Percentiles rank a stretch among this genome's conserved stretches.
These are phyloP conservation scores for Epicampocera succincta DNA, from an alignment of 2,888 invertebrate species.

Conservation along the genomic window DNA sequence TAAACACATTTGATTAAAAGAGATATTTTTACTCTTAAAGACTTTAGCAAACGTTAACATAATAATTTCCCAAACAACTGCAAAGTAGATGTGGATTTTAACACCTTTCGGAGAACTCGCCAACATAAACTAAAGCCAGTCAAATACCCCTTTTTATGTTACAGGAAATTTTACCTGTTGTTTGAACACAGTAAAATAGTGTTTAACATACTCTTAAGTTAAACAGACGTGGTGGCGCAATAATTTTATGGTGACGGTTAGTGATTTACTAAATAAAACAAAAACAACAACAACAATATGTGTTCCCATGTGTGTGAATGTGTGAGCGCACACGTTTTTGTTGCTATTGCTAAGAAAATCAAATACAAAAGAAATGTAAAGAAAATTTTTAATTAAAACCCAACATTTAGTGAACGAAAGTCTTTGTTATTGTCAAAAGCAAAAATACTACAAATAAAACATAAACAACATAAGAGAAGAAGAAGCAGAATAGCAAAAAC, in stretches of 20 bases:
- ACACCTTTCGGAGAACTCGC: background rate
- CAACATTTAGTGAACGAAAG: background rate
- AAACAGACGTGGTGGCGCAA: conserved; percentile 76
- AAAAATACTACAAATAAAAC: conserved; percentile 37
- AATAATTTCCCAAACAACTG: conserved; percentile 67
- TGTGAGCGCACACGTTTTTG: background rate
- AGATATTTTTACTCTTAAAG: conserved; percentile 14
- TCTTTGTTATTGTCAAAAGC: background rate
- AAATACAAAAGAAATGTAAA: conserved; percentile 36
- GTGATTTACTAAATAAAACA: conserved; percentile 24
- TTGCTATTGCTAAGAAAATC: conserved; percentile 19
- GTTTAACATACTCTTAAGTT: conserved; percentile 75
- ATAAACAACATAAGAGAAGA: conserved; percentile 11
- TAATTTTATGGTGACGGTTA: conserved; percentile 24
- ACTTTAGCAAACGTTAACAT: conserved; percentile 33
- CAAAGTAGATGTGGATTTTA: conserved; percentile 41
- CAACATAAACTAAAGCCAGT: conserved; percentile 1
- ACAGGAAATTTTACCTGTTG: conserved; percentile 74
- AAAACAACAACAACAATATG: conserved; percentile 33
- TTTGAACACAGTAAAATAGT: conserved; percentile 70
- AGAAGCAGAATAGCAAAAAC: background rate
- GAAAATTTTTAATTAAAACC: conserved; percentile 4
- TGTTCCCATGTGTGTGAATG: background rate
- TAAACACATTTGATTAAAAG: too few species aligned
- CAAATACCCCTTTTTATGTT: conserved; percentile 48